Conservation (phyloP, 2,113 vertebrate genomes). For the Sinocyclocheilus rhinocerous region DNA sequence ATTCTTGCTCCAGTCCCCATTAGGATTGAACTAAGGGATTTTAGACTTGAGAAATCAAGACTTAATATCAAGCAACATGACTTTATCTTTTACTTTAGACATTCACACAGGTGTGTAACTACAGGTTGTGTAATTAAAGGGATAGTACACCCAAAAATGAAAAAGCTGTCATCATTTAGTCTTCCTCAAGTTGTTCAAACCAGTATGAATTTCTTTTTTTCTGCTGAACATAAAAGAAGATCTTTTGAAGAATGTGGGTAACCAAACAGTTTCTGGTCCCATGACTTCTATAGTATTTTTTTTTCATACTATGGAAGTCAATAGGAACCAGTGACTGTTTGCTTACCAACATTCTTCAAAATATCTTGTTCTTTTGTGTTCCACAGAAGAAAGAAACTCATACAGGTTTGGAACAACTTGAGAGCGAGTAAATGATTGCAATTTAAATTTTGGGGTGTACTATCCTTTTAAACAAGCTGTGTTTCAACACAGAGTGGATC, state of each 20-base stretch:
- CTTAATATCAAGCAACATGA: background rate
- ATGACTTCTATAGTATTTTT: too few species aligned
- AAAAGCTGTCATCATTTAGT: background rate
- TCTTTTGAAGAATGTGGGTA: too few species aligned
- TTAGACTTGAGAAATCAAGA: background rate
- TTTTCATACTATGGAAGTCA: too few species aligned
- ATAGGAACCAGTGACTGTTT: too few species aligned
- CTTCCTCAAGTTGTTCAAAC: background rate
- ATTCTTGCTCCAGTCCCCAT: background rate
- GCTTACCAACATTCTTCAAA: too few species aligned
- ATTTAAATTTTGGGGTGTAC: too few species aligned
- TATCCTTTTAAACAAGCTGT: background rate
- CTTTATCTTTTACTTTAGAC: background rate
- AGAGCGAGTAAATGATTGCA: too few species aligned
- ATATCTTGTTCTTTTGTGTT: too few species aligned
- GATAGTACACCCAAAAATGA: background rate
- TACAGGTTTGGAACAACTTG: too few species aligned
- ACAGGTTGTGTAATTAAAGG: background rate
- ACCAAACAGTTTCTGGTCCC: too few species aligned
- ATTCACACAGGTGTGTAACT: background rate
- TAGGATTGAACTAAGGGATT: background rate
- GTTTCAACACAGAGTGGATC: background rate
- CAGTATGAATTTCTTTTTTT: background rate
- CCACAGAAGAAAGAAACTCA: too few species aligned
- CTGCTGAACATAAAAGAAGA: background rate